Conservation (phyloP, 2,888 invertebrate genomes). For the Morpho achilles region DNA sequence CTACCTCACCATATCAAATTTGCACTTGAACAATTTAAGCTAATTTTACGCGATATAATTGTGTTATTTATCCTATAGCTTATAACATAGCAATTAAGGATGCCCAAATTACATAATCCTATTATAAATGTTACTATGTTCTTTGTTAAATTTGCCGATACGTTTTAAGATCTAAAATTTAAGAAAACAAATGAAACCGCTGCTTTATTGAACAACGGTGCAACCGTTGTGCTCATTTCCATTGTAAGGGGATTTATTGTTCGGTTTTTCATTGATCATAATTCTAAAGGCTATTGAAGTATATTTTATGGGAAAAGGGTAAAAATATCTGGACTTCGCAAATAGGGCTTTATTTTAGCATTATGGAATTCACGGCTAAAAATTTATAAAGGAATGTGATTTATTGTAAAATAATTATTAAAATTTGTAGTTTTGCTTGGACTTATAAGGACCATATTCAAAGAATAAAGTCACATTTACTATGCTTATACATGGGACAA, state of each 20-base stretch:
- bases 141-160: background rate
- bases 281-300: conserved; percentile 28
- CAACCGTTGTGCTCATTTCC: conserved; percentile 22
- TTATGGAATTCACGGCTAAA: background rate
- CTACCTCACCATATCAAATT: too few relatives aligned
- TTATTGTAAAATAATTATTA: too few relatives aligned
- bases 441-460: too few relatives aligned
- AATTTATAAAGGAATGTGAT: too few relatives aligned
- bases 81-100: too few relatives aligned
- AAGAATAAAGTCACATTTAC: too few relatives aligned
- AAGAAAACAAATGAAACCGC: conserved; percentile 16
- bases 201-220: conserved; percentile 20
- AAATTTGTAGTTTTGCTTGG: too few relatives aligned
- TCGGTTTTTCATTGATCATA: conserved; percentile 23
- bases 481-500: too few relatives aligned
- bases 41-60: too few relatives aligned
- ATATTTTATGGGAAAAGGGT: conserved; percentile 20
- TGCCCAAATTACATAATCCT: background rate
- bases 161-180: conserved; percentile 9
- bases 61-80: too few relatives aligned
- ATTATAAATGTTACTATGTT: too few relatives aligned
- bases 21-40: too few relatives aligned
- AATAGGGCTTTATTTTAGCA: background rate
- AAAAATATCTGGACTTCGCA: conserved; percentile 9
- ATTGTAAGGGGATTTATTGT: conserved; percentile 25